Percentiles rank a stretch among this genome's conserved stretches.
Conservation (phyloP, 2,113 vertebrate genomes). For the Polyodon spathula region DNA sequence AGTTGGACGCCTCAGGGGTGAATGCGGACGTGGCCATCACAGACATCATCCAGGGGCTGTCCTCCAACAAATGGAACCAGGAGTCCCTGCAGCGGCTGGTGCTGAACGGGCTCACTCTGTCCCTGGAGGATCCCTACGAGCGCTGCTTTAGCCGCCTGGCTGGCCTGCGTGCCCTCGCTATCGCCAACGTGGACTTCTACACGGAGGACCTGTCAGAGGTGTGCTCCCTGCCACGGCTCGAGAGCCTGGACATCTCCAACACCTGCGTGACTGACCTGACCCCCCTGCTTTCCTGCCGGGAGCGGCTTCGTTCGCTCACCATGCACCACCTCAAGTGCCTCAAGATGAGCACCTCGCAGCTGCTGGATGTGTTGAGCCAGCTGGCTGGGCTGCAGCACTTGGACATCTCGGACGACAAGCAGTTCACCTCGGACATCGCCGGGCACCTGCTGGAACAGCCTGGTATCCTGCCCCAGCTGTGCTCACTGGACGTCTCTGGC, state of each 20-base stretch:
- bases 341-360: conserved; percentile 93
- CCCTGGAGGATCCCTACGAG: conserved; percentile 79
- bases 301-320: conserved; percentile 83
- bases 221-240: conserved; percentile 79
- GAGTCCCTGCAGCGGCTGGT: conserved; percentile 89
- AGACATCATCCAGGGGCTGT: conserved; percentile 86
- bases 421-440: conserved; percentile 95
- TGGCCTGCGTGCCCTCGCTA: conserved; percentile 79
- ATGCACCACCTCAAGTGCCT: conserved; percentile 96
- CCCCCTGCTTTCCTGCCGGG: conserved; percentile 78
- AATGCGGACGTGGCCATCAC: conserved; percentile 95
- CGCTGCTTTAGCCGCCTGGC: conserved; percentile 77
- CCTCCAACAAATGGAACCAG: conserved; percentile 80
- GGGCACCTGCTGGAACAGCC: conserved; percentile 82
- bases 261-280: conserved; percentile 91
- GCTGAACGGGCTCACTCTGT: conserved; percentile 87
- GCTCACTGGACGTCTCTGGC: conserved; percentile 90
- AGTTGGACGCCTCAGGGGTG: conserved; percentile 86
- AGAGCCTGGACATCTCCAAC: conserved; percentile 95
- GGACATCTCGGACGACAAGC: conserved; percentile 97
- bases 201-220: conserved; percentile 87
- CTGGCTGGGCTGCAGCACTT: conserved; percentile 80
- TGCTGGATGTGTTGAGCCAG: conserved; percentile 84
- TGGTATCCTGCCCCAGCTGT: conserved; percentile 75
- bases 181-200: conserved; percentile 93